Conservation (phyloP, 2,888 invertebrate species). For the Fragum whitleyi region DNA sequence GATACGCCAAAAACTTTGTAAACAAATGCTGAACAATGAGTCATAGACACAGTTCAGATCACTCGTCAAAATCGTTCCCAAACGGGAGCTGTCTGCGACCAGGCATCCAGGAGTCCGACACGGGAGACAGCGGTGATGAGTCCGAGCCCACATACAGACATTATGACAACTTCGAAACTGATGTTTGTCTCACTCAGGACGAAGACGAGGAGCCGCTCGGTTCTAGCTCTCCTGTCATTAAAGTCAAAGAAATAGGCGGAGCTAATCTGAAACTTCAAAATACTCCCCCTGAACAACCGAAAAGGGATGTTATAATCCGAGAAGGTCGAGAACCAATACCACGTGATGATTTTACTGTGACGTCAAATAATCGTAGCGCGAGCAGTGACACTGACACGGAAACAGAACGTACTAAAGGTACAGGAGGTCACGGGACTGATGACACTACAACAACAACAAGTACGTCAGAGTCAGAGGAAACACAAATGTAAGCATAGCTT, state of each 20-base stretch:
- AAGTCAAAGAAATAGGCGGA: conserved; percentile 38
- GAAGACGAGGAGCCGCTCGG: conserved; percentile 66
- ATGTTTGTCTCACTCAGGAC: conserved; percentile 70
- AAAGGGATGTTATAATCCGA: conserved; percentile 26
- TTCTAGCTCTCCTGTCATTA: conserved; percentile 32
- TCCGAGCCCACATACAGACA: conserved; percentile 70
- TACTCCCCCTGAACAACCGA: neutral
- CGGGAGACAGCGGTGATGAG: conserved; percentile 70
- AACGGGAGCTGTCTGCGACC: conserved; percentile 52
- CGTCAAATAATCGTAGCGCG: conserved; percentile 43
- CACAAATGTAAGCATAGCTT: conserved; percentile 70
- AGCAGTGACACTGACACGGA: conserved; percentile 73
- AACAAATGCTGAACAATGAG: neutral
- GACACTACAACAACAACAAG: conserved; percentile 69
- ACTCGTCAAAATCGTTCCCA: neutral
- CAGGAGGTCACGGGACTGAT: conserved; percentile 62
- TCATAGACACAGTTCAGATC: conserved; percentile 10
- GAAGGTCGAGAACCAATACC: conserved; percentile 35
- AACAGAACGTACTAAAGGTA: conserved; percentile 58
- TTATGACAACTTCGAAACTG: conserved; percentile 73
- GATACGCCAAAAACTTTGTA: neutral
- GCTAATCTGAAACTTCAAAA: neutral
- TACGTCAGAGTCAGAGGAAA: conserved; percentile 72
- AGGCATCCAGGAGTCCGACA: conserved; percentile 71
- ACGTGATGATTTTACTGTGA: conserved; percentile 32